These are phyloP conservation scores for Pelagia noctiluca DNA, from an alignment of 30 jellyfish, hydroid and myxozoan species.

Conservation along the genomic window DNA sequence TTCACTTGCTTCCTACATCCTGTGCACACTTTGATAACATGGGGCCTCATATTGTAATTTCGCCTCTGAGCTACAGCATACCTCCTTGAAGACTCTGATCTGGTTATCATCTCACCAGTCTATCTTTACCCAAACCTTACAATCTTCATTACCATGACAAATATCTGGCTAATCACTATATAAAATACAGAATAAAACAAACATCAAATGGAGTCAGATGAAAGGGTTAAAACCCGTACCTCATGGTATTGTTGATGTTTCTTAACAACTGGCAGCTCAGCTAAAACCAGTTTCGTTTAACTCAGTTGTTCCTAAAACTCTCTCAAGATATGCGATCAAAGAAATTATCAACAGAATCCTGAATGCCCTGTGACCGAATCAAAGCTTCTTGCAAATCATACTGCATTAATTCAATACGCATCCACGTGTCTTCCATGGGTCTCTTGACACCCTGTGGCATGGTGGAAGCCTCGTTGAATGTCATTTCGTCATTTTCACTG, in stretches of 20 bases:
- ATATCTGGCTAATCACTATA: too few species aligned
- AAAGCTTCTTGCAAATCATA: slow-evolving; percentile 82
- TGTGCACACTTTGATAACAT: too few species aligned
- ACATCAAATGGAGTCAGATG: too few species aligned
- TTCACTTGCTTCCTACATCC: too few species aligned
- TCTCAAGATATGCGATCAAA: slow-evolving; percentile 71
- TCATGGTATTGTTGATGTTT: slow-evolving; percentile 82
- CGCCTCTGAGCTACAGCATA: too few species aligned
- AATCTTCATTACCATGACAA: too few species aligned
- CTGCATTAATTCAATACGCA: slow-evolving; percentile 76
- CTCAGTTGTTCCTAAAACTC: slow-evolving; percentile 76
- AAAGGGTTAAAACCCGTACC: slow-evolving; percentile 45
- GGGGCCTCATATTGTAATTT: too few species aligned
- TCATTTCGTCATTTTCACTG: slow-evolving; percentile 66
- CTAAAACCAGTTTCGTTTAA: slow-evolving; percentile 81
- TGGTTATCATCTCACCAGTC: too few species aligned
- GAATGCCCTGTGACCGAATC: slow-evolving; percentile 81
- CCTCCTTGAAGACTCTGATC: too few species aligned
- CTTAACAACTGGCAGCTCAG: slow-evolving; percentile 54
- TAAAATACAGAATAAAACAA: not conserved
- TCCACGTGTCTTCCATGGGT: slow-evolving; percentile 85
- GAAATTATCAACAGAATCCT: slow-evolving; percentile 87
- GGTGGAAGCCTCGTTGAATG: slow-evolving; percentile 70
- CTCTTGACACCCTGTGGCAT: slow-evolving; percentile 48
- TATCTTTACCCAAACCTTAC: too few species aligned